These are phyloP conservation scores for Gobionotothen gibberifrons DNA, from an alignment of 2,797 vertebrate species.

Conservation along the genomic window DNA sequence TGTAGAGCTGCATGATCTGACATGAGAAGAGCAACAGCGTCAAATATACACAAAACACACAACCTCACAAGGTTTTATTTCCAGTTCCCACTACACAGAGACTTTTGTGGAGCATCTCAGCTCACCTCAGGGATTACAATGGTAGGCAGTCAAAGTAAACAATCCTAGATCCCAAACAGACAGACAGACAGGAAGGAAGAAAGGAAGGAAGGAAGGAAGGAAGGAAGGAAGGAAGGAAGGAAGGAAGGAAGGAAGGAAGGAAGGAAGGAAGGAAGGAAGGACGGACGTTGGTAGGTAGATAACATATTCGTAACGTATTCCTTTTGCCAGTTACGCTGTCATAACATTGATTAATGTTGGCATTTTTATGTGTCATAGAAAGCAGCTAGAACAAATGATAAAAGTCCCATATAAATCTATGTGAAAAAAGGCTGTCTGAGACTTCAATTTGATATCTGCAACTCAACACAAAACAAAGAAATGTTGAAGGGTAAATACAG, in stretches of 20 bases:
- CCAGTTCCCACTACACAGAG: conserved; percentile 60
- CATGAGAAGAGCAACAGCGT: conserved; percentile 49
- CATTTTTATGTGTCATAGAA: conserved; percentile 36
- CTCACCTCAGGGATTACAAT: conserved; percentile 66
- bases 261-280: not conserved
- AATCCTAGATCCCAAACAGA: conserved; percentile 45
- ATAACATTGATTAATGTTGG: conserved; percentile 43
- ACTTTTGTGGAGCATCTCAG: conserved; percentile 51
- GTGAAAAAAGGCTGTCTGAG: conserved; percentile 31
- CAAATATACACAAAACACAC: conserved; percentile 55
- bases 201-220: not conserved
- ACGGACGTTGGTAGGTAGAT: not conserved
- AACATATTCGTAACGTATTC: conserved; percentile 12
- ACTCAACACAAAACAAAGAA: conserved; percentile 32
- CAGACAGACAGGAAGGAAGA: conserved; percentile 25
- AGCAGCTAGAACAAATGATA: conserved; percentile 46
- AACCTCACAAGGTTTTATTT: conserved; percentile 43
- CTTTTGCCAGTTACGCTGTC: conserved; percentile 17
- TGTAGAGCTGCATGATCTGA: conserved; percentile 31
- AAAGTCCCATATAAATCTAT: conserved; percentile 35
- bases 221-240: conserved; percentile 22
- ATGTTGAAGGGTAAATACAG: conserved; percentile 56
- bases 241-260: not conserved
- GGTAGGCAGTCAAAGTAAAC: conserved; percentile 60
- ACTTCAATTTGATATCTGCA: conserved; percentile 44